These are phyloP conservation scores for Branchellion lobata DNA, from an alignment of 2,888 invertebrate genomes.

Conservation along the genomic window DNA sequence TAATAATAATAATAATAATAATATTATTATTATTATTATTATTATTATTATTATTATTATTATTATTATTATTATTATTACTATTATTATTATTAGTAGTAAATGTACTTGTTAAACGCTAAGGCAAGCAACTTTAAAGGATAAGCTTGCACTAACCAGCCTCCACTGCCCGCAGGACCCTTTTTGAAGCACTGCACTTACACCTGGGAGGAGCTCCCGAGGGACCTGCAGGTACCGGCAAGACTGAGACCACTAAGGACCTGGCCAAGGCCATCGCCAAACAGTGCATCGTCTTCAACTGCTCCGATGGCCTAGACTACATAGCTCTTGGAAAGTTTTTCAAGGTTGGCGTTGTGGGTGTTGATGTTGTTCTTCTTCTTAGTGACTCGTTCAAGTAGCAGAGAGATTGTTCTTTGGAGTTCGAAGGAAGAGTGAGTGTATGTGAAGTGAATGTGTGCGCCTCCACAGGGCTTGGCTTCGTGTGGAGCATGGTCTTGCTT, in stretches of 20 bases:
- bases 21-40: no score
- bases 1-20: no score
- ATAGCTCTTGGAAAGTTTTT: slow-evolving; percentile 65
- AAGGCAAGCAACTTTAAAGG: no score
- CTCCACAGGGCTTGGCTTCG: slow-evolving; percentile 60
- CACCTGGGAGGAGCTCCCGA: slow-evolving; percentile 65
- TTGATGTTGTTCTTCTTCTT: neutral
- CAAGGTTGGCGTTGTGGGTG: slow-evolving; percentile 58
- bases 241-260: slow-evolving; percentile 64
- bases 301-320: slow-evolving; percentile 64
- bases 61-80: neutral
- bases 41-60: slow-evolving; percentile 5
- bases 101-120: neutral
- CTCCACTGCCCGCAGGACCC: slow-evolving; percentile 59
- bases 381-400: neutral
- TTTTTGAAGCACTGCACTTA: slow-evolving; percentile 64
- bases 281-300: slow-evolving; percentile 65
- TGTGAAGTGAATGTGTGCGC: no score
- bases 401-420: neutral
- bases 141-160: no score
- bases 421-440: no score
- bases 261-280: slow-evolving; percentile 65
- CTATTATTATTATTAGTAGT: neutral
- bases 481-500: slow-evolving; percentile 76
- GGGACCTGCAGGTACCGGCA: slow-evolving; percentile 65